These are phyloP conservation scores for Erebia aethiops DNA, from an alignment of 2,888 invertebrate genomes.

Conservation along the genomic window DNA sequence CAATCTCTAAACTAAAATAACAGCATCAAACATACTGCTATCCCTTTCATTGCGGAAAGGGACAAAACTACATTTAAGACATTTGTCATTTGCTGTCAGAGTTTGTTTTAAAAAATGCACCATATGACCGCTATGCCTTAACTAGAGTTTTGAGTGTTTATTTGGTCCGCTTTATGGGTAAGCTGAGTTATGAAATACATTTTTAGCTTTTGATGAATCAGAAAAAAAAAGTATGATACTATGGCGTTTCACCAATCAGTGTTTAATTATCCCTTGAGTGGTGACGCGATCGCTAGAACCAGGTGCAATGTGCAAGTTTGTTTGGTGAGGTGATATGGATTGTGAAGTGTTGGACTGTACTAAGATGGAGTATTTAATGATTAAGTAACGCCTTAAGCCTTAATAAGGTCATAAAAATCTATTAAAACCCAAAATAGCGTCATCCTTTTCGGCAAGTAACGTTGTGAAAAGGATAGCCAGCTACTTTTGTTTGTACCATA, in stretches of 20 bases:
- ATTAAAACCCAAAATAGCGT: constrained; percentile 34
- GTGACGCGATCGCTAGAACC: constrained; percentile 41
- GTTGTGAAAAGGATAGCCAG: too few species aligned
- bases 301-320: constrained; percentile 55
- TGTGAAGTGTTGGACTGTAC: constrained; percentile 34
- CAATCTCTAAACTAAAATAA: too few species aligned
- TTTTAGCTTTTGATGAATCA: neutral
- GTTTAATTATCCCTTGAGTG: constrained; percentile 37
- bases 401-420: too few species aligned
- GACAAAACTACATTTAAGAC: too few species aligned
- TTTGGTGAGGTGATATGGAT: constrained; percentile 43
- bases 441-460: too few species aligned
- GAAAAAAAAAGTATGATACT: neutral
- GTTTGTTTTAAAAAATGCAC: too few species aligned
- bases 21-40: too few species aligned
- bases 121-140: too few species aligned
- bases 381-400: constrained; percentile 56
- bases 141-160: too few species aligned
- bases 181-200: neutral
- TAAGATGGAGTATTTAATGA: constrained; percentile 40
- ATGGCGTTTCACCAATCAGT: constrained; percentile 16
- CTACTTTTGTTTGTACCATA: constrained; percentile 42
- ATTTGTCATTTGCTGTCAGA: too few species aligned
- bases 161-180: too few species aligned
- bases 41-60: too few species aligned